Evolutionary conservation across 2,113 vertebrate genomes (phyloP), one percentile per base, ranked within the genome.

Genomic region (Odobenus rosmarus): DNA sequence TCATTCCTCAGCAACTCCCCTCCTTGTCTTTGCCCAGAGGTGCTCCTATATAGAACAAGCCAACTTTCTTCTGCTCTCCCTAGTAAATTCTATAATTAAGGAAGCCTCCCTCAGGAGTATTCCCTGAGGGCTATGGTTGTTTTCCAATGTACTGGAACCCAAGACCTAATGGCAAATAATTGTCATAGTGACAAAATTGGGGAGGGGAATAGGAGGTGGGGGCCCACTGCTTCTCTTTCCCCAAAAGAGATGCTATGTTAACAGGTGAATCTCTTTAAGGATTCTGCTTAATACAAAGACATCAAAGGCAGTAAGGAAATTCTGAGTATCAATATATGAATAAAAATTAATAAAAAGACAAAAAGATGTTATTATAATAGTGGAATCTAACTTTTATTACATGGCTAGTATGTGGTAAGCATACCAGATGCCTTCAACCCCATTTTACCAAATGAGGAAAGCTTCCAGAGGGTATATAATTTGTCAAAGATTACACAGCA

Each of bases 281-380:
- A 84, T 14, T 93, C 46, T 87, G 46, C 31, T 77, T 95, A 94
- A 80, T 42, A 92, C 51, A 88, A 95, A 97, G n/a, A 88, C 57
- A 92, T 28, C 24, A 76, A 51, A 76, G 59, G 21, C 46, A 86
- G 49, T 91, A 71, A 83, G 36, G 12, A 96, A 93, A 83, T 79
- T 84, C 3, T 57, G 83, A 59, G 18, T 80, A 67, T 84, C 42
- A 85, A 46, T 61, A 87, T 92, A 64, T 64, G 57, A 88, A 90
- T 62, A 82, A 71, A 97, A 96, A 28, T 93, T 18, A 55, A 33
- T 76, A 49, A 39, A 95, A 26, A 93, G 18, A 46, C 36, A 4
- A 53, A 51, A 79, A 53, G 49, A 51, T 53, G 15, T 49, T 10
- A 11, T 87, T 93, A 16, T 64, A 88, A 80, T 15, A 57, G 7